Evolutionary conservation across 2,113 vertebrate species (phyloP), one percentile per base, ranked within the genome.

Genomic region (Oreotrochilus melanogaster): DNA sequence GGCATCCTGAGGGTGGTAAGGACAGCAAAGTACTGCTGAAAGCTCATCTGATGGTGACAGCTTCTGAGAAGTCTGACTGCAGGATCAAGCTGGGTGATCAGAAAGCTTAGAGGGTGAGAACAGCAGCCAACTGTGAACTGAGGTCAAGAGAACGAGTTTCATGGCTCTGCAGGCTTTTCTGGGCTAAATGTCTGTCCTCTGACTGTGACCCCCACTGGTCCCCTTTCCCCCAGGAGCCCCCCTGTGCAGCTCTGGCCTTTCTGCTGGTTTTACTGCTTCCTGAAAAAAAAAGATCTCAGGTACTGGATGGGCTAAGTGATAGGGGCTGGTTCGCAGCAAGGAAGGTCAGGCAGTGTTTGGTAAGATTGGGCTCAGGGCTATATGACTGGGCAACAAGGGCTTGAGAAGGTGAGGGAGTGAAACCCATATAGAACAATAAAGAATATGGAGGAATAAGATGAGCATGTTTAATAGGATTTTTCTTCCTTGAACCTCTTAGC

Each of bases 401-500:
- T 95, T 22, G 17, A 70, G 70, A 71, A 90, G 90, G 72, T 53
- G 75, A 89, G 66, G 75, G 72, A 57, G 27, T 42, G 85, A 2
- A 39, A 65, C 62, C 56, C 42, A 3, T 18, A 35, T 0, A 3
- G 45, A 92, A 80, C 33, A 69, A 78, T 73, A 82, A 60, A 81
- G 72, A 93, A 74, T 71, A 84, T 60, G 39, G 62, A 94, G 82
- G 82, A 97, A 73, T 73, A 92, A 92, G 85, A 95, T 60, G 91
- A 92, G 94, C 72, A 39, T 9, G 27, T 83, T 93, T 93, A 96
- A 96, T 92, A 95, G 93, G 85, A 93, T 89, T 96, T 94, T 95
- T 92, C 72, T 95, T 92, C 89, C 92, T 88, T 88, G 93, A 97
- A 96, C 93, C 92, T 92, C 86, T 94, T 92, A 96, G 93, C 86